A percentile compares a stretch with the other conserved stretches of the same genome.
Conservation (phyloP, 2,888 invertebrate genomes). For the Parnassius glacialis region DNA sequence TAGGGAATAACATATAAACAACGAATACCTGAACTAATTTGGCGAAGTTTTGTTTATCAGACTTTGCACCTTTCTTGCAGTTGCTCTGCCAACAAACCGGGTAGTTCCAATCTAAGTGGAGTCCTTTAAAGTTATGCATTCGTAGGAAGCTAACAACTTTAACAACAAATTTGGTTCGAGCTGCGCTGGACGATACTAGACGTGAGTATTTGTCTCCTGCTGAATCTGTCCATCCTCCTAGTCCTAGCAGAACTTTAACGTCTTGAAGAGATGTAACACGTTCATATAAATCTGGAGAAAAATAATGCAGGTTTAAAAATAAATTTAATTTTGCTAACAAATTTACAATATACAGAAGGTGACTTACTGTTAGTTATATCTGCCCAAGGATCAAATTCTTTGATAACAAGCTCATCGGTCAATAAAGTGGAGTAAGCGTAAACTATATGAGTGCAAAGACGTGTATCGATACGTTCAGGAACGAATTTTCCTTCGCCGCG, state of each 20-base stretch:
- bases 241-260: constrained; percentile 86
- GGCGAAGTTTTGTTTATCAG: constrained; percentile 89
- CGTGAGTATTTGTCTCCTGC: constrained; percentile 92
- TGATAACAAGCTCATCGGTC: constrained; percentile 87
- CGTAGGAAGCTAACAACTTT: constrained; percentile 86
- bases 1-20: constrained; percentile 26
- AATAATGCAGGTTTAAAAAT: constrained; percentile 5
- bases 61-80: constrained; percentile 89
- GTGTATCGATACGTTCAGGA: constrained; percentile 90
- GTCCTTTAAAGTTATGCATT: constrained; percentile 89
- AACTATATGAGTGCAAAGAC: constrained; percentile 92
- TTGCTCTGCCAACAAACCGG: constrained; percentile 96
- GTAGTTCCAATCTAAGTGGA: constrained; percentile 97
- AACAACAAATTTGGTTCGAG: constrained; percentile 85
- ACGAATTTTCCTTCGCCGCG: constrained; percentile 91
- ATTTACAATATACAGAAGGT: not conserved
- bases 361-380: constrained; percentile 91
- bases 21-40: constrained; percentile 85
- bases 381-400: constrained; percentile 93
- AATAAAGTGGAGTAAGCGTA: constrained; percentile 95
- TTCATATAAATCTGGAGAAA: constrained; percentile 86
- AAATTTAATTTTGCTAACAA: not conserved
- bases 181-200: constrained; percentile 84
- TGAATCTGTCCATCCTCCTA: constrained; percentile 98
- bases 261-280: constrained; percentile 86